Evolutionary conservation across 1,140 invertebrate species (phyloP).

Genomic region (Dendrolimus kikuchii): DNA sequence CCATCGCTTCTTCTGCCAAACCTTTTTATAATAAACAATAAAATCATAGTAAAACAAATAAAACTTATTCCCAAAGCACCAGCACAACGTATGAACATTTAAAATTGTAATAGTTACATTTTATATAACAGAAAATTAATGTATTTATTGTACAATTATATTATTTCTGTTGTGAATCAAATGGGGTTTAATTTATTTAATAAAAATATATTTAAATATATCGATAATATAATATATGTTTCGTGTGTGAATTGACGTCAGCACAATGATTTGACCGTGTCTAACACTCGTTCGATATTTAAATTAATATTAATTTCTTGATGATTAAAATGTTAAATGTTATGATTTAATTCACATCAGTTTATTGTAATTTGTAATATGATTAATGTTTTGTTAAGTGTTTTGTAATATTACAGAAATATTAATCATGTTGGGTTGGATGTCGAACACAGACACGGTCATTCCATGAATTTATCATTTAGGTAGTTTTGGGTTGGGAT

Average conservation of each 20-base stretch:
- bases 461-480: conserved; percentile 36
- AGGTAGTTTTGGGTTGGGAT: conserved; percentile 39
- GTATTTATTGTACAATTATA: conserved; percentile 36
- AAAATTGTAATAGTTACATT: conserved; percentile 9
- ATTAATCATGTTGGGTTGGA: no score
- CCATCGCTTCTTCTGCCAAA: conserved; percentile 59
- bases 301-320: no score
- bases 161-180: conserved; percentile 34
- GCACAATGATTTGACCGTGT: conserved; percentile 46
- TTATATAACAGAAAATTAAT: conserved; percentile 20
- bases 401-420: no score
- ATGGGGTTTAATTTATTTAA: conserved; percentile 28
- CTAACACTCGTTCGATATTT: no score
- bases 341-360: no score
- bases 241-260: conserved; percentile 49
- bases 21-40: conserved; percentile 27
- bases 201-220: conserved; percentile 38
- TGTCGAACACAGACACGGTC: no score
- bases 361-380: no score
- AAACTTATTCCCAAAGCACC: conserved; percentile 31
- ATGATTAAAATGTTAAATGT: no score
- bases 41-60: not conserved
- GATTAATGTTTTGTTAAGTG: no score
- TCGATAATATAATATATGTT: conserved; percentile 39
- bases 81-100: conserved; percentile 54